Conservation (phyloP, 1,140 invertebrate species). For the Euborellia annulipes region DNA sequence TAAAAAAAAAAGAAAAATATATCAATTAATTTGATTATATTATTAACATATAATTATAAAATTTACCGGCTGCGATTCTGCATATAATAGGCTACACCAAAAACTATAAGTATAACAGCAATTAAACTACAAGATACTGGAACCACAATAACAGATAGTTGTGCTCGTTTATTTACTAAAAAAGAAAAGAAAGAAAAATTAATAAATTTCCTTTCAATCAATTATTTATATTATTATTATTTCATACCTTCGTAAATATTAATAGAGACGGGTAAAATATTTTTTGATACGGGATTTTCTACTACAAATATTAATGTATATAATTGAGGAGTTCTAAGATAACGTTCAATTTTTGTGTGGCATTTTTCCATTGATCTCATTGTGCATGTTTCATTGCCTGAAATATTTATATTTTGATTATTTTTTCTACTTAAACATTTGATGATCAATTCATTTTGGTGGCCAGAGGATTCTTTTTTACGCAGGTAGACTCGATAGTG, state of each 20-base stretch:
- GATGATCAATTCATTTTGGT: too few species aligned
- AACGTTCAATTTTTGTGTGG: slow-evolving; percentile 43
- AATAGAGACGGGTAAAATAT: slow-evolving; percentile 48
- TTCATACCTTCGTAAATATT: slow-evolving; percentile 65
- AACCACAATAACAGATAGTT: slow-evolving; percentile 70
- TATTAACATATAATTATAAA: slow-evolving; percentile 3
- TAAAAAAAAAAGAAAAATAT: slow-evolving; percentile 24
- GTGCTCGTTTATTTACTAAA: slow-evolving; percentile 53
- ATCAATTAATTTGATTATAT: slow-evolving; percentile 1
- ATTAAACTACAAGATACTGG: slow-evolving; percentile 60
- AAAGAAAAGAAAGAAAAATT: slow-evolving; percentile 19
- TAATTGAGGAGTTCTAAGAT: slow-evolving; percentile 43
- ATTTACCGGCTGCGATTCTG: slow-evolving; percentile 54
- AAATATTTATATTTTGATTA: too few species aligned
- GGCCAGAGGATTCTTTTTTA: too few species aligned
- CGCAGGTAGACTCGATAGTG: too few species aligned
- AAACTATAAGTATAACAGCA: slow-evolving; percentile 63
- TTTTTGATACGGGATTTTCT: slow-evolving; percentile 50
- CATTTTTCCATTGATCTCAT: slow-evolving; percentile 29
- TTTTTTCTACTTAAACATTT: too few species aligned
- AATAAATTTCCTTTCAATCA: too few species aligned
- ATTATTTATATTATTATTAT: background rate
- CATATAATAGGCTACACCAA: slow-evolving; percentile 68
- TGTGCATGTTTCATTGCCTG: slow-evolving; percentile 40
- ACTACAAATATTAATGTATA: slow-evolving; percentile 59